These are phyloP conservation scores for Drosophila kohkoa DNA, from an alignment of 1,140 invertebrate species.

Conservation along the genomic window DNA sequence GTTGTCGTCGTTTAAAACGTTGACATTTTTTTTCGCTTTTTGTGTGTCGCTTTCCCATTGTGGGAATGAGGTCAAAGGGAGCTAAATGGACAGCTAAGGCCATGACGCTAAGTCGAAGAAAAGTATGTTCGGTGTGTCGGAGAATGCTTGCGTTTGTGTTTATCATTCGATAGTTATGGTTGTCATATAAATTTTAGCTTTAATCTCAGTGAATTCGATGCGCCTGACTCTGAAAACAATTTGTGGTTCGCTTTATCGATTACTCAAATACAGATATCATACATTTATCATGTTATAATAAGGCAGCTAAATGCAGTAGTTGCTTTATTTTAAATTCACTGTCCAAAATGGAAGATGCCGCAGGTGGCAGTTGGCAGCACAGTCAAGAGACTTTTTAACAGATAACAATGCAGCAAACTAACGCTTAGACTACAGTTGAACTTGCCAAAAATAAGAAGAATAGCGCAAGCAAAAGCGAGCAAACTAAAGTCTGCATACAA, in stretches of 20 bases:
- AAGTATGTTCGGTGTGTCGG: slow-evolving; percentile 21
- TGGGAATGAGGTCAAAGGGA: slow-evolving; percentile 19
- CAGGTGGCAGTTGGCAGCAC: background rate
- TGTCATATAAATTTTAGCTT: background rate
- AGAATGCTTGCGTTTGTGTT: background rate
- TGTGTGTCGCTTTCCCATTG: background rate
- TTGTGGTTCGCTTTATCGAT: background rate
- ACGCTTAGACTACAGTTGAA: slow-evolving; percentile 52
- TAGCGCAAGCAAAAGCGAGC: background rate
- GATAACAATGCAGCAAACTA: slow-evolving; percentile 17
- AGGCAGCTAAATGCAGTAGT: background rate
- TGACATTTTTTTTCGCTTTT: slow-evolving; percentile 44
- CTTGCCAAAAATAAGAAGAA: slow-evolving; percentile 11
- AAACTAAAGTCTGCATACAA: slow-evolving; percentile 2
- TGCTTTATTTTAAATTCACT: background rate
- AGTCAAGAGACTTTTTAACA: background rate
- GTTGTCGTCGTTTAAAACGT: slow-evolving; percentile 48
- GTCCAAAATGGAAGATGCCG: background rate
- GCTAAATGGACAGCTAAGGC: slow-evolving; percentile 30
- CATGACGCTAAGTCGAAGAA: slow-evolving; percentile 26
- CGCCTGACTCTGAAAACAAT: background rate
- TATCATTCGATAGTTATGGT: slow-evolving; percentile 6
- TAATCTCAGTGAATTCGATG: background rate
- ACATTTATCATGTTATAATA: background rate
- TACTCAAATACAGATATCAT: background rate